These are phyloP conservation scores for Cephus pygmeus DNA, from an alignment of 2,888 invertebrate genomes.

Conservation along the genomic window DNA sequence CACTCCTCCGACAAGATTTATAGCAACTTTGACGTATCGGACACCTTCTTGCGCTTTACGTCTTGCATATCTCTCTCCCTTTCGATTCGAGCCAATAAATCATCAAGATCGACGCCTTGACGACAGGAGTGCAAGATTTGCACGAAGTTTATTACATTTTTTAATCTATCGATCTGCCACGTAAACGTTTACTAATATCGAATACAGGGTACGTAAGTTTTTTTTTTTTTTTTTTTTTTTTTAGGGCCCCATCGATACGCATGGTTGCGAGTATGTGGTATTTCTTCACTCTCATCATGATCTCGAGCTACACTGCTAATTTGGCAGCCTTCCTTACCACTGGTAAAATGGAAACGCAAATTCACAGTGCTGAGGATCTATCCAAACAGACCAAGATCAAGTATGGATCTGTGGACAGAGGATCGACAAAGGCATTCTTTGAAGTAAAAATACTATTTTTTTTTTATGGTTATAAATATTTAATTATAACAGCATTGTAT, in stretches of 20 bases:
- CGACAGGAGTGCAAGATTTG: too few species aligned
- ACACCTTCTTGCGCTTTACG: background rate
- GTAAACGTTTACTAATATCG: too few species aligned
- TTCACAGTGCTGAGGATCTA: constrained; percentile 94
- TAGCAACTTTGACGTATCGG: background rate
- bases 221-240: background rate
- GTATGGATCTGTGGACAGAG: constrained; percentile 93
- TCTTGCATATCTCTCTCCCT: background rate
- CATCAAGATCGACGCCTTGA: background rate
- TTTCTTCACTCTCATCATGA: constrained; percentile 96
- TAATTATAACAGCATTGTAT: background rate
- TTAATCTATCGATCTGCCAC: too few species aligned
- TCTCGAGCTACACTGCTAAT: constrained; percentile 96
- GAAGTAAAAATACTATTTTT: constrained; percentile 72
- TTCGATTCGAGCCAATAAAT: background rate
- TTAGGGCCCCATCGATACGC: constrained; percentile 86
- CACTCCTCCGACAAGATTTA: background rate
- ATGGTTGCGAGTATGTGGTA: constrained; percentile 95
- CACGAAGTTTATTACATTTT: too few species aligned
- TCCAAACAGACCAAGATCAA: constrained; percentile 97
- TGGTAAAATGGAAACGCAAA: constrained; percentile 93
- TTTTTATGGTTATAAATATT: constrained; percentile 4
- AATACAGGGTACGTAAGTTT: too few species aligned
- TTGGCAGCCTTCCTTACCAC: constrained; percentile 94
- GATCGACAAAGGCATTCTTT: constrained; percentile 95